Evolutionary conservation across 2,113 vertebrate genomes (phyloP), one percentile per base, ranked within the genome.

Genomic region (Loxodonta africana): DNA sequence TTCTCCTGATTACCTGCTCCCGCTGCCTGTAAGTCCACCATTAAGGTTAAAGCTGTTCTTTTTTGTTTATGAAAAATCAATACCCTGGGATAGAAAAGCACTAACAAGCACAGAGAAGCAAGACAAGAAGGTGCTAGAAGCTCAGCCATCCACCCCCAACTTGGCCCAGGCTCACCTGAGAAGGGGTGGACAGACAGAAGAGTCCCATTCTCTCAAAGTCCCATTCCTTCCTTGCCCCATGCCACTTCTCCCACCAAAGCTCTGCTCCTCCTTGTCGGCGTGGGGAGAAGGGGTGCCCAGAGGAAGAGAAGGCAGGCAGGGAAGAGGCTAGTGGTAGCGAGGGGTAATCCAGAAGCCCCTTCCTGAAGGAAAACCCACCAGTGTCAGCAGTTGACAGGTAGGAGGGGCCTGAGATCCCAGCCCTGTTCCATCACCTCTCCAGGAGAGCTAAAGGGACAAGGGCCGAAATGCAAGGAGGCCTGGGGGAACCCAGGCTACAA

Each of bases 301-400:
- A 53, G 28, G 41, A 12, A 28, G 3, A 73, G 62, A 78, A 73
- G 73, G 46, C 41, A 20, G 14, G 33, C 73, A 83, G 41, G 57
- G 76, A 51, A 26, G 46, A 28, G 69, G 71, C 62, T 46, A 8
- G 15, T 6, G 41, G 60, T 71, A 77, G 6, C 14, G 63, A 37
- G 1, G 14, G 80, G 26, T 44, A 57, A 15, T 63, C 74, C 73
- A 76, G 73, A 60, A 89, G 21, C 26, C n/a, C 37, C 83, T 78
- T 71, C 78, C 33, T 25, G 46, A 57, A 93, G 78, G 89, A 84
- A 94, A 94, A 83, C 33, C 30, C 48, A 37, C 87, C 65, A 30
- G 25, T 6, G 3, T 41, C 73, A 67, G 73, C 1, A 1, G 77
- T 1, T 23, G 63, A 26, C 18, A 63, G 46, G 25, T 2, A 6